Base-by-base conservation (phyloP, 1,140 invertebrate genomes). In the Sminthurides bifidus region DNA sequence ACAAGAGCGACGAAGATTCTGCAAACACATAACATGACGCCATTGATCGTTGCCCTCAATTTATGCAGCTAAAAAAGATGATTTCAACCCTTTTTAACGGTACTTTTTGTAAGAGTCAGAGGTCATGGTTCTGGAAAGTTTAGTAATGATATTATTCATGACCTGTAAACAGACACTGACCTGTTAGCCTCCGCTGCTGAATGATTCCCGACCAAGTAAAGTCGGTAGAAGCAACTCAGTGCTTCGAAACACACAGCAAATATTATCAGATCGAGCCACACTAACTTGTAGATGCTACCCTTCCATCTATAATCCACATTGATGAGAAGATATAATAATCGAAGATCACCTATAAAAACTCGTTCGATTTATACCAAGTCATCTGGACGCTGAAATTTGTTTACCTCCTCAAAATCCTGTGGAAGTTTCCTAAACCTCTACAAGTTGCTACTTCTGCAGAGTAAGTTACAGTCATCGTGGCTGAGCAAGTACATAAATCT, bases 251-350 rank as follows among this genome's bases (percentile, higher is more conserved):
- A 46, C 0, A 67, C 30, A 17, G 70, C 56, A 58, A 74, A 76
- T 0, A 74, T 58, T 1, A 69, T 19, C 33, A 75, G 61, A 56
- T 76, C 74, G 8, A 69, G 71, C 69, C 72, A 76, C 12, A 76
- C 65, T 12, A 76, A 59, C 54, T 76, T 76, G 62, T 76, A 76
- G 41, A 76, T 72, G 46, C 73, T 74, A 5, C 74, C 75, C 52
- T 66, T 68, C 76, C 76, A 77, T 58, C 75, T 74, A 59, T 38
- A 66, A 65, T 29, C n/a, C 23, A 15, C 21, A 17, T 26, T 23
- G 19, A 24, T 19, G 15, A 53, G 24, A 10, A 12, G 6, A 54
- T 15, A 12, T 54, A 6, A n/a, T 17, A 17, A 23, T 52, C 6
- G 6, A 29, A 45, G 24, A 5, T n/a, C n/a, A 52, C 12, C 31